phyloP scores from a whole-genome alignment of 2,113 vertebrate species.

The Rattus rattus region DNA sequence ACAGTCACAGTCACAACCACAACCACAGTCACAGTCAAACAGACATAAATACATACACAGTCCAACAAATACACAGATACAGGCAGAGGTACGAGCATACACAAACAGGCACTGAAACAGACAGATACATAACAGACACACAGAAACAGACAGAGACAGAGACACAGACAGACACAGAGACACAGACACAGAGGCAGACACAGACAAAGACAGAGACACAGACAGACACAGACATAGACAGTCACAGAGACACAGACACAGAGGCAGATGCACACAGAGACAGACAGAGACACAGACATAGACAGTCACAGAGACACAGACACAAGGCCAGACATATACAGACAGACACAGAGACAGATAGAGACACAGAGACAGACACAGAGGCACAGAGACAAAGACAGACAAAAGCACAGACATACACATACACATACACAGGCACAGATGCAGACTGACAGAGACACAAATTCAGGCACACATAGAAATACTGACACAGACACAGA shows the following conservation, averaged over 20 bases:
- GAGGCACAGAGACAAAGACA: not conserved
- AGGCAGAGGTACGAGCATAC: not conserved
- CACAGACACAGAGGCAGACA: not conserved
- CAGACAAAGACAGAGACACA: not conserved
- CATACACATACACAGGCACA: not conserved
- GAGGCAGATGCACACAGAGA: not conserved
- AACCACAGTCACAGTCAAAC: not conserved
- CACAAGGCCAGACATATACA: no score
- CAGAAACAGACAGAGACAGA: not conserved
- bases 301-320: not conserved
- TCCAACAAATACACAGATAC: not conserved
- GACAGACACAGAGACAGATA: not conserved
- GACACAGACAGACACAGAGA: not conserved
- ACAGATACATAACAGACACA: not conserved
- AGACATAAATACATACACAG: not conserved
- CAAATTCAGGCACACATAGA: no score
- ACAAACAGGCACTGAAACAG: not conserved
- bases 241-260: not conserved
- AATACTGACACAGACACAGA: no score
- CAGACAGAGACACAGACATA: not conserved
- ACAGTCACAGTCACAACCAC: not conserved
- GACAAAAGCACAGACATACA: no score
- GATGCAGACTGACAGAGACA: not conserved
- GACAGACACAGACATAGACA: not conserved
- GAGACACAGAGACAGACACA: not conserved